phyloP scores from a whole-genome alignment of 2,797 vertebrate genomes.

The Miichthys miiuy region DNA sequence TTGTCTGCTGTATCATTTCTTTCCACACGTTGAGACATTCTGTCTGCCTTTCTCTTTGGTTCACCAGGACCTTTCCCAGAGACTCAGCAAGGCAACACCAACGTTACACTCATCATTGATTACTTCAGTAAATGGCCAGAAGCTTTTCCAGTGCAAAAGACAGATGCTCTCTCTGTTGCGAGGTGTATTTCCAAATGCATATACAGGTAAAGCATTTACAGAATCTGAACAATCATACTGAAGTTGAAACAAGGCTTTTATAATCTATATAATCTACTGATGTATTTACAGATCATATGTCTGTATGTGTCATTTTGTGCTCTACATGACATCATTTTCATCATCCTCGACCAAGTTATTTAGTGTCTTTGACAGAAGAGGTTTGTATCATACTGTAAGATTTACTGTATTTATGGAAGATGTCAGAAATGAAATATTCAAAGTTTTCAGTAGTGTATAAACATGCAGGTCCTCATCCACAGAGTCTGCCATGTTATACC shows the following conservation, averaged over 20 bases:
- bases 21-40: background rate
- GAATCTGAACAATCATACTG: background rate
- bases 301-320: background rate
- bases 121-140: constrained; percentile 94
- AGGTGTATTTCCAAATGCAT: constrained; percentile 87
- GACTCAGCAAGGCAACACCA: constrained; percentile 84
- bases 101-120: constrained; percentile 86
- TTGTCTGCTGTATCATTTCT: background rate
- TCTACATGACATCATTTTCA: background rate
- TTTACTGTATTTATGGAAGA: no score
- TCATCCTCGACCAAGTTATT: background rate
- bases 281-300: background rate
- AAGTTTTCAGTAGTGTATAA: no score
- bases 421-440: no score
- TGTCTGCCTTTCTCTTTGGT: background rate
- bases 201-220: constrained; percentile 85
- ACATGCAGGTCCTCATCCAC: no score
- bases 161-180: constrained; percentile 86
- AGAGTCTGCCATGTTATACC: no score
- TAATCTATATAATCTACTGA: background rate
- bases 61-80: constrained; percentile 90
- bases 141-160: constrained; percentile 87
- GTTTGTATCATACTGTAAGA: no score
- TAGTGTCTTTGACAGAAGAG: background rate
- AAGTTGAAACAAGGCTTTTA: background rate